Base-by-base conservation (phyloP, 2,113 vertebrate species). In the Galbula dea region DNA sequence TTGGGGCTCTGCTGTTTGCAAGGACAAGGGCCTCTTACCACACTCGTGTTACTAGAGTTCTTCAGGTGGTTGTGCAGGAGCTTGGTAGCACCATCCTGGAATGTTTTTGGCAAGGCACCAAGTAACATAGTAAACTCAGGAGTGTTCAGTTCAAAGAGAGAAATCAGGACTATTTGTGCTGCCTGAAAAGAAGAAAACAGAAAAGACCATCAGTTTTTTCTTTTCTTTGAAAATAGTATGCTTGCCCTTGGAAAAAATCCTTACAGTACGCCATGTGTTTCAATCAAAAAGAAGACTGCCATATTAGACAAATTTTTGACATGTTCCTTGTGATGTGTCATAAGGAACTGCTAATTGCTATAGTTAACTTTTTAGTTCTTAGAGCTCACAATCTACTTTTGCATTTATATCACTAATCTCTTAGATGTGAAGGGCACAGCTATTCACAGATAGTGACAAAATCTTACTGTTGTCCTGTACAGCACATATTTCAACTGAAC, bases 91-190 rank as follows among this genome's bases (percentile, higher is more conserved):
- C 99, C 99, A 72, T 99, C 99, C 97, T 99, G 99, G 98, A 99
- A 99, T 87, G 99, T 99, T 98, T 99, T 99, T 87, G 99, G 99
- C 97, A 99, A 98, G 75, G 99, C 99, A 96, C 99, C 99, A 96
- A 99, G 98, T 98, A 99, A 98, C 99, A 99, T 99, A 96, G 99
- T 99, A 98, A 99, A 99, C 98, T 99, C 99, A 3, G 99, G 99
- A 29, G 99, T 99, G 96, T 99, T 99, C 96, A 99, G 78, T 97
- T 99, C 99, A 96, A 99, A 99, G 93, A 99, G 97, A 80, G 99
- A 98, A 96, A 99, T 99, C 76, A 99, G 98, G 94, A 99, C 99
- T 92, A 99, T 98, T 96, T 99, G 99, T 67, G 99, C 99, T 37
- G 99, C 99, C 99, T 99, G 95, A 37, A 94, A 93, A 89, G 55